A percentile compares a stretch with the other conserved stretches of the same genome.
Conservation (phyloP, 2,113 vertebrate genomes). For the Formicarius rufipectus region DNA sequence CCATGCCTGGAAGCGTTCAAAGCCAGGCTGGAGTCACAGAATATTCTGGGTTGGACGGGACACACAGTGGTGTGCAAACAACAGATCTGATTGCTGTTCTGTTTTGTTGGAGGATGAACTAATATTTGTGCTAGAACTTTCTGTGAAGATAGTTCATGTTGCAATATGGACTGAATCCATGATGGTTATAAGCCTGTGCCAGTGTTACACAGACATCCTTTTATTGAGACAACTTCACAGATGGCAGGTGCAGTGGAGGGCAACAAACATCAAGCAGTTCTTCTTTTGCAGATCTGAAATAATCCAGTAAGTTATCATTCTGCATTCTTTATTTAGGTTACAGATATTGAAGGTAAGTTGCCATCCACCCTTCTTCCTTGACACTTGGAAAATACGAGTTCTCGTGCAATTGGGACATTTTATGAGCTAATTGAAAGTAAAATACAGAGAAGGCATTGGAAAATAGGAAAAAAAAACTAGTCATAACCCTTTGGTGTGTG, state of each 20-base stretch:
- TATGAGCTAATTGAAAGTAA: background rate
- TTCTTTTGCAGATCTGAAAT: background rate
- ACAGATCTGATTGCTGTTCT: background rate
- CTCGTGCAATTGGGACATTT: background rate
- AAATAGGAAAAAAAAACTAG: no score
- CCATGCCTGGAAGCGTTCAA: background rate
- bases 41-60: no score
- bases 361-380: background rate
- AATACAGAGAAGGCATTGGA: no score
- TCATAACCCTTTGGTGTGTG: no score
- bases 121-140: background rate
- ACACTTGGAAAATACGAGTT: background rate
- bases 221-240: background rate
- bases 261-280: background rate
- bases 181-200: background rate
- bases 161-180: background rate
- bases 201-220: background rate
- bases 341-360: background rate
- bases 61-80: background rate
- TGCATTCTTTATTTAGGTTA: background rate
- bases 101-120: background rate
- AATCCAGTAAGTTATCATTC: background rate
- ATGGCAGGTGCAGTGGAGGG: background rate
- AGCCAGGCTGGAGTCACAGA: background rate
- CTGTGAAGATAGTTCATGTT: background rate